Evolutionary conservation across 2,113 vertebrate species (phyloP), one percentile per base, ranked within the genome.

Genomic region (Malaclemys terrapin): DNA sequence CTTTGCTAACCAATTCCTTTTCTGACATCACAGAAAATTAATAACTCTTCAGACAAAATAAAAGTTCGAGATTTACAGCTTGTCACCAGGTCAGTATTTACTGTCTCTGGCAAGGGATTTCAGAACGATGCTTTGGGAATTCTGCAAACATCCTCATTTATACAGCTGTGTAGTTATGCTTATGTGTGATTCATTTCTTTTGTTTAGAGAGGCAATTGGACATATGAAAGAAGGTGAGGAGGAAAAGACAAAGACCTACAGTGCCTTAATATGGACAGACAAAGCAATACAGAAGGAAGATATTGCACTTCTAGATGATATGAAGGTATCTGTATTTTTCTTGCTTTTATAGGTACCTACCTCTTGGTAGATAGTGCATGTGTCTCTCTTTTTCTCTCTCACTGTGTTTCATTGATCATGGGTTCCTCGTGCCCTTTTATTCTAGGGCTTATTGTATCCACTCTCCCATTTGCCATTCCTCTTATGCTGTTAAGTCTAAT

Each of bases 151-250:
- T 49, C 92, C 85, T 65, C 88, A 91, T 80, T 93, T 92, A 14
- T 76, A 59, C 88, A 47, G 0, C 86, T 38, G 5, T 75, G 2
- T 69, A 62, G 87, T 76, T 94, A 47, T 89, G 62, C 85, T 89
- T 89, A n/a, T 22, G 88, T 83, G 95, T 94, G 89, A 98, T 96
- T 94, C 65, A 85, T 95, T 93, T 59, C 54, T 93, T 96, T 88
- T 96, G 93, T 97, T 95, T 96, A 99, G 99, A 97, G 99, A 99
- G 83, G 99, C 99, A 88, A 99, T 99, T 97, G 98, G 98, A 85
- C 99, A 98, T 16, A 99, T 99, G 99, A 99, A 99, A 96, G 99
- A 99, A 97, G 99, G 99, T 6, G 99, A 99, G 96, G 99, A 99
- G 97, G 99, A 99, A 91, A 99, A 99, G 97, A 99, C 99, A 10